Evolutionary conservation across 1,140 invertebrate species (phyloP), one percentile per base, ranked within the genome.

Genomic region (Pseudomyrmex gracilis): DNA sequence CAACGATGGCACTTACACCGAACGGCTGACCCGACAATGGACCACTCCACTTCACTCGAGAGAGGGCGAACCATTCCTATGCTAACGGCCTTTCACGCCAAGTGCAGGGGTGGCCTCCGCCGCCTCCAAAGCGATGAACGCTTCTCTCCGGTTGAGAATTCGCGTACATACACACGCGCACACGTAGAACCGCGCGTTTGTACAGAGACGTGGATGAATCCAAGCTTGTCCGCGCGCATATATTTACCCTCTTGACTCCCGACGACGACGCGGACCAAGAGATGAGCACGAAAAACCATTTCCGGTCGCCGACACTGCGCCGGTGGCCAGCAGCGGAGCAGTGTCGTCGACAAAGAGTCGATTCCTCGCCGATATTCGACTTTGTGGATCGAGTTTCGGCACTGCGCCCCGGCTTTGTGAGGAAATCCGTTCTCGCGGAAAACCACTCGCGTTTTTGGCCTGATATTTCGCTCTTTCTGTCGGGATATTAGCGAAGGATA

Each of bases 21-120:
- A 92, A 91, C 91, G 92, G 91, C 92, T 92, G 91, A 93, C 90
- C 91, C 90, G 90, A 94, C 91, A 92, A 93, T 92, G 90, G 91
- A 90, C 91, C 90, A 93, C 93, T 94, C 89, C 85, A 93, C 90
- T 93, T 83, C 61, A 77, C 60, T 77, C 73, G 61, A 77, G 89
- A 92, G 85, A 89, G 88, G 66, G 76, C 64, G 82, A 90, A 93
- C 93, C 92, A 93, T 94, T 94, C 89, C 92, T 92, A 93, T 94
- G 92, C 92, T 94, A 94, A 93, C 93, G 90, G 90, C 85, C 90
- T 92, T 90, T 89, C 89, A 78, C 82, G 87, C 90, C 91, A 92
- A 93, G 90, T 90, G 90, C 91, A 92, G 89, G 89, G 82, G 90
- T 85, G 78, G 74, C 49, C 49, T 12, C 87, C 86, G 87, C 60